These are phyloP conservation scores for Axis porcinus DNA, from an alignment of 2,113 vertebrate genomes.

Conservation along the genomic window DNA sequence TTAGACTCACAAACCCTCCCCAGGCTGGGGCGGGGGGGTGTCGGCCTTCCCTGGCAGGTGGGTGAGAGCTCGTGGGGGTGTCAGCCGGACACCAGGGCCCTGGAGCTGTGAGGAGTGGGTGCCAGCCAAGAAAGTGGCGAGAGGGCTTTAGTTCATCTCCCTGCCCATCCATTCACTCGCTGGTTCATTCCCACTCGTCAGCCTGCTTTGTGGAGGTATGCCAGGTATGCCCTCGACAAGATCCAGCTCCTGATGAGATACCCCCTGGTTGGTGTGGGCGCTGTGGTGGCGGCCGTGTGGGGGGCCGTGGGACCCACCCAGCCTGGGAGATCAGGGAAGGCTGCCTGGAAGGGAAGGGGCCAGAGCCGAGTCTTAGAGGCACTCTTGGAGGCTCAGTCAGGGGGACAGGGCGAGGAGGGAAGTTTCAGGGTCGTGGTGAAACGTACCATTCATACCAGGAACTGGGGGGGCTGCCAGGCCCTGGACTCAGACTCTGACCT, in stretches of 20 bases:
- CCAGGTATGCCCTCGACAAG: background rate
- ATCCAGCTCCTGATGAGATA: background rate
- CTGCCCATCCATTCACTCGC: background rate
- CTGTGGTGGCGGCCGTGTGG: fast-evolving
- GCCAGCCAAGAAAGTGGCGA: background rate
- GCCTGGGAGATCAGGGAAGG: background rate
- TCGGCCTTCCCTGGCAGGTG: background rate
- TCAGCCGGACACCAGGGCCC: background rate
- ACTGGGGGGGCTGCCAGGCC: background rate
- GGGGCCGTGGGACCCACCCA: background rate
- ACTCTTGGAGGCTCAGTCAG: background rate
- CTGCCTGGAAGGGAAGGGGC: background rate
- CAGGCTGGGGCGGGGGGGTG: background rate
- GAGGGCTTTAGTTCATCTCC: background rate
- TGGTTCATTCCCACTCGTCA: background rate
- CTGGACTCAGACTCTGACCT: background rate
- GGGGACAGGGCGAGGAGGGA: background rate
- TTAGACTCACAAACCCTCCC: background rate
- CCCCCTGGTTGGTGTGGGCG: background rate
- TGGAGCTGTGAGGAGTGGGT: background rate
- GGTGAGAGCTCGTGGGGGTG: background rate
- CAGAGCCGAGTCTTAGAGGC: background rate
- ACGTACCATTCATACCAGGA: background rate
- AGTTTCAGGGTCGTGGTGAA: background rate
- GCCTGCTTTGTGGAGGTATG: too few relatives aligned